A percentile compares a stretch with the other conserved stretches of the same genome.
These are phyloP conservation scores for Stenchaetothrips biformis DNA, from an alignment of 2,888 invertebrate genomes.

Conservation along the genomic window DNA sequence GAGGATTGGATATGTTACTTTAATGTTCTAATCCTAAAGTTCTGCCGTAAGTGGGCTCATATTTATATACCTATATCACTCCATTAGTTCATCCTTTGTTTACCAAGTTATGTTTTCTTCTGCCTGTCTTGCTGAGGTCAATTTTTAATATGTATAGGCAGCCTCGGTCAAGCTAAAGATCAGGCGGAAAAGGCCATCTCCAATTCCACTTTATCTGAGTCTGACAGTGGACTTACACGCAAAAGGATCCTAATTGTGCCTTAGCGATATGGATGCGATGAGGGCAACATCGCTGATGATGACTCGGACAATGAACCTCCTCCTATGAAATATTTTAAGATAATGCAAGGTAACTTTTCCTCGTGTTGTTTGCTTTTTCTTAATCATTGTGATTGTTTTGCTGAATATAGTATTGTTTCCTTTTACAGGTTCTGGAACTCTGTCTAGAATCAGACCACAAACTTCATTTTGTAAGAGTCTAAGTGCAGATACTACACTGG, in stretches of 20 bases:
- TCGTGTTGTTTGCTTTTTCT: no score
- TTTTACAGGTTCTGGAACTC: no score
- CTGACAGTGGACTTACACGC: not conserved
- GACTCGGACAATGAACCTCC: not conserved
- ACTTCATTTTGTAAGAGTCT: no score
- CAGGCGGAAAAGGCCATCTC: not conserved
- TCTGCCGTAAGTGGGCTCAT: constrained; percentile 9
- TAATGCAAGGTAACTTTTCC: not conserved
- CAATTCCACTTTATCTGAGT: not conserved
- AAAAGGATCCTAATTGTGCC: not conserved
- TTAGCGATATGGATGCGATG: no score
- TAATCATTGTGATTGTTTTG: no score
- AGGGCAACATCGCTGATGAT: not conserved
- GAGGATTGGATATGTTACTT: not conserved
- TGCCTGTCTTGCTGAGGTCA: not conserved
- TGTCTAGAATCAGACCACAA: no score
- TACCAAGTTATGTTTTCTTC: not conserved
- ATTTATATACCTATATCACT: no score
- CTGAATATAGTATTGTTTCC: no score
- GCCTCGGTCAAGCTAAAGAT: not conserved
- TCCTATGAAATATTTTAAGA: not conserved
- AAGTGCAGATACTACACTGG: no score
- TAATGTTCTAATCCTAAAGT: not conserved
- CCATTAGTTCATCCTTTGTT: not conserved
- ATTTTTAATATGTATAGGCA: not conserved